Evolutionary conservation across 2,888 invertebrate genomes (phyloP), one percentile per base, ranked within the genome.

Genomic region (Pollenia labialis): DNA sequence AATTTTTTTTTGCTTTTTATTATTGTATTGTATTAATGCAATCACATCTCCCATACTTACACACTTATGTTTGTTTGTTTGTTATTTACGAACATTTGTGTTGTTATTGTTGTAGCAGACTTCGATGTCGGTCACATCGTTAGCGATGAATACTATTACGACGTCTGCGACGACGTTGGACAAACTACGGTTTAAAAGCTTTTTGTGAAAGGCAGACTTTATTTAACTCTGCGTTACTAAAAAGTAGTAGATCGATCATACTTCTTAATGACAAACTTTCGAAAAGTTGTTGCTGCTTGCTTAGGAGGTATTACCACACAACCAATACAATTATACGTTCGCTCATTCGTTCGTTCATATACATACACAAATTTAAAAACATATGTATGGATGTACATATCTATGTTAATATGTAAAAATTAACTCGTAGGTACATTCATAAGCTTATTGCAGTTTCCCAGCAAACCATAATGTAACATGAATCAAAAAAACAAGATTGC

Each of bases 191-290:
- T 85, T 62, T 54, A 16, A 77, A 66, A 87, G 87, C 87, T 87
- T 87, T 87, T 87, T 87, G 87, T 87, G 87, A 87, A 87, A 87
- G 87, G 87, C 87, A 87, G 87, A 87, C 81, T 87, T 84, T 87
- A 77, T 84, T 87, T 86, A 87, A 87, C 86, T 87, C 81, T 77
- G 76, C 72, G 84, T 81, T 87, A 81, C 84, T 84, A 83, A 87
- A 87, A 87, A 84, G 87, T 84, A 84, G 81, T 77, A 87, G 77
- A 87, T 84, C 68, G 83, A 81, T 87, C 80, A 72, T 79, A 83
- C 77, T 71, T 81, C 74, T 77, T 87, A 87, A 84, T 87, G 81
- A 81, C 84, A 81, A 87, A 87, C 87, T 87, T 87, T 87, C 87
- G 84, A 87, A 87, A 87, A 87, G 72, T 77, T 76, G 72, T 77